Evolutionary conservation across 2,888 invertebrate species (phyloP).

Genomic region (Dysmachus trigonus): DNA sequence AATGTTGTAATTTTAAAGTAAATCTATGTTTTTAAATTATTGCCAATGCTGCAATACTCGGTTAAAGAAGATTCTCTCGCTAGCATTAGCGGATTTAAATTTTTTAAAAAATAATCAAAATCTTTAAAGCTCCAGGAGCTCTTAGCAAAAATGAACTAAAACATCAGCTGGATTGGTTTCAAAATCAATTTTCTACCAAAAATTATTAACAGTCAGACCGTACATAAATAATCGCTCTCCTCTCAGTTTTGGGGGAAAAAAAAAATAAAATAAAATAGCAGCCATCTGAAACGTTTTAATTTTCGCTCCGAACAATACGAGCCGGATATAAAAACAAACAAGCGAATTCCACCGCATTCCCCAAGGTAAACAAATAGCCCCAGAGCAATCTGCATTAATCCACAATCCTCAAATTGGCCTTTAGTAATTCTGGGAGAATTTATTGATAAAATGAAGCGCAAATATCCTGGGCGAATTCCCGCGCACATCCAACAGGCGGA

Average conservation of each 20-base stretch:
- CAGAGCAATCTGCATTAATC: slow-evolving; percentile 11
- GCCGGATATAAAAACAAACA: neutral
- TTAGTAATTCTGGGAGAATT: neutral
- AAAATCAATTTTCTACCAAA: neutral
- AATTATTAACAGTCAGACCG: neutral
- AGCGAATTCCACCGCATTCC: neutral
- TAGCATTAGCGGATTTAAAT: neutral
- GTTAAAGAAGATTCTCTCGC: neutral
- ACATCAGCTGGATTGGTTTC: neutral
- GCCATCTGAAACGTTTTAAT: neutral
- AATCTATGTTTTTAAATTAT: neutral
- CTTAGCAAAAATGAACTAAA: neutral
- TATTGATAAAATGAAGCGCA: neutral
- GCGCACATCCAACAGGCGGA: neutral
- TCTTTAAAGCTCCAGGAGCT: neutral
- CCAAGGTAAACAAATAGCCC: neutral
- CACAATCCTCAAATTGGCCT: neutral
- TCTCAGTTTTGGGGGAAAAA: neutral
- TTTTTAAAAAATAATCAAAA: neutral
- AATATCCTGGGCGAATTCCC: neutral
- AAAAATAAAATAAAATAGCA: neutral
- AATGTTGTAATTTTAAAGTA: no score
- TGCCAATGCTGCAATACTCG: neutral
- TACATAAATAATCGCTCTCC: neutral
- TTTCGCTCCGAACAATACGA: neutral